Evolutionary conservation across 2,797 vertebrate genomes (phyloP).

Genomic region (Oophaga sylvatica): DNA sequence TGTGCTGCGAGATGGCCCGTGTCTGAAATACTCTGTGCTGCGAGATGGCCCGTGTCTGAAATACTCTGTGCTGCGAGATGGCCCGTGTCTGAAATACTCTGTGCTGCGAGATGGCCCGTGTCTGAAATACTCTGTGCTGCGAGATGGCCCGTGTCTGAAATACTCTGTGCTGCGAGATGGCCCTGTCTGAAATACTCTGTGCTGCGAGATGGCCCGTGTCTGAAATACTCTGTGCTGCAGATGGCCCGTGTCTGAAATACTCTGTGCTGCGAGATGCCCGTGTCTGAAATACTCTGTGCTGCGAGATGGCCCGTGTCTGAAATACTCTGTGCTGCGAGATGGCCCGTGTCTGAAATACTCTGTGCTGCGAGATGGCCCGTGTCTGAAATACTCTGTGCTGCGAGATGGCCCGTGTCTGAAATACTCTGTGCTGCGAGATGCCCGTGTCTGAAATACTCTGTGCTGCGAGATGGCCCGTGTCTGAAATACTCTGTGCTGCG

Average conservation of each 20-base stretch:
- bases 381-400: too few species aligned
- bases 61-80: not conserved
- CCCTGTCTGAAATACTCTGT: too few species aligned
- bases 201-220: not conserved
- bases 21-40: too few species aligned
- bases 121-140: not conserved
- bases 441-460: too few species aligned
- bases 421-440: constrained; percentile 7
- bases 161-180: constrained; percentile 3
- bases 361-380: too few species aligned
- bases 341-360: not conserved
- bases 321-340: not conserved
- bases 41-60: not conserved
- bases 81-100: not conserved
- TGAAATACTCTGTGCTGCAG: not conserved
- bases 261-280: not conserved
- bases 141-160: not conserved
- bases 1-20: not conserved
- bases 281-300: not conserved
- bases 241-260: too few species aligned
- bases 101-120: too few species aligned
- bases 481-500: not conserved
- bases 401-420: not conserved
- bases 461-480: not conserved
- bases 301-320: too few species aligned